phyloP scores from a whole-genome alignment of 1,140 invertebrate species.

The Acromyrmex heyeri region DNA sequence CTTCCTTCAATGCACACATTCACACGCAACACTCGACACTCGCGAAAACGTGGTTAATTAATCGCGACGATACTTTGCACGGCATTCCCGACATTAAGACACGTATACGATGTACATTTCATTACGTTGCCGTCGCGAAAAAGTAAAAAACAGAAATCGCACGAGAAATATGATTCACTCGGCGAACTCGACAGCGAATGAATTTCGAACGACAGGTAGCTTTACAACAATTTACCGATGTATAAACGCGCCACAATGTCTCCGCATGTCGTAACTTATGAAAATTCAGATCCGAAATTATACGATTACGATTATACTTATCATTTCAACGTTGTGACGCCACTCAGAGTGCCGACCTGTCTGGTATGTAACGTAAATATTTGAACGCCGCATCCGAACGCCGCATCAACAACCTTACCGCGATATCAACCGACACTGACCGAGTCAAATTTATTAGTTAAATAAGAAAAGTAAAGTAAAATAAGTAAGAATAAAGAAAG shows the following conservation, averaged over 20 bases:
- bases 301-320: not conserved
- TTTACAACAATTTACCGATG: not conserved
- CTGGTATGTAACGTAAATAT: not conserved
- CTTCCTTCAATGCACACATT: not conserved
- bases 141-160: not conserved
- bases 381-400: not conserved
- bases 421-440: not conserved
- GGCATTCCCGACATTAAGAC: not conserved
- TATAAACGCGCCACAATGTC: not conserved
- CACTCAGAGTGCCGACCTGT: not conserved
- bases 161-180: not conserved
- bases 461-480: not conserved
- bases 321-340: not conserved
- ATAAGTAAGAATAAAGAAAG: not conserved
- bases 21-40: not conserved
- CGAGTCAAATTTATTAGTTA: not conserved
- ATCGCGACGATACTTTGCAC: not conserved
- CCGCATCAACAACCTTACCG: not conserved
- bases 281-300: not conserved
- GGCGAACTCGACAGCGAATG: not conserved
- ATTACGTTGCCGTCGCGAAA: constrained; percentile 9
- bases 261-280: not conserved
- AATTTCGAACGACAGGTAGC: not conserved
- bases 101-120: not conserved
- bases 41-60: constrained; percentile 8